phyloP scores from a whole-genome alignment of 1,140 invertebrate genomes.

The Zaprionus davidi region DNA sequence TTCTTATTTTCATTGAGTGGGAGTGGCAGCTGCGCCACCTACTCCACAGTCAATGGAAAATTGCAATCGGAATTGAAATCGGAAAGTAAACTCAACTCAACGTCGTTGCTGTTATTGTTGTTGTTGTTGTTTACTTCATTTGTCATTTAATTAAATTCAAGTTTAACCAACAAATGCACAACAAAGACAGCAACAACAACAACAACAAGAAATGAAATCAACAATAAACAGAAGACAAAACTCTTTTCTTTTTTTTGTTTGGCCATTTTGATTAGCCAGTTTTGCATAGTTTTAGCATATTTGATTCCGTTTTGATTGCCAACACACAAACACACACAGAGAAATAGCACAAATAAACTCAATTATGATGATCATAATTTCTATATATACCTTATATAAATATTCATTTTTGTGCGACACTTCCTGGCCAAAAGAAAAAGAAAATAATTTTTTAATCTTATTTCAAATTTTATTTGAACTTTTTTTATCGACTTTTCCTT shows the following conservation, averaged over 20 bases:
- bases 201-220: slow-evolving; percentile 11
- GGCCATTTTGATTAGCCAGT: slow-evolving; percentile 35
- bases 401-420: slow-evolving; percentile 50
- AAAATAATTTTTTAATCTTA: slow-evolving; percentile 31
- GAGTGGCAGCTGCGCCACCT: neutral
- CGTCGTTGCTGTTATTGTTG: neutral
- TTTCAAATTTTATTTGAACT: slow-evolving; percentile 44
- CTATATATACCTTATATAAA: slow-evolving; percentile 45
- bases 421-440: slow-evolving; percentile 3
- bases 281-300: slow-evolving; percentile 61
- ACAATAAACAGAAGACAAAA: neutral
- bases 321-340: slow-evolving; percentile 6
- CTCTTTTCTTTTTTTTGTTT: slow-evolving; percentile 5
- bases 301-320: slow-evolving; percentile 51
- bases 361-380: slow-evolving; percentile 37
- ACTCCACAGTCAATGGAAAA: slow-evolving; percentile 16
- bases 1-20: neutral
- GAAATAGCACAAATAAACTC: slow-evolving; percentile 44
- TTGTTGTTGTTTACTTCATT: slow-evolving; percentile 46
- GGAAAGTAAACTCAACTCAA: slow-evolving; percentile 5
- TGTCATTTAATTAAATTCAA: slow-evolving; percentile 63
- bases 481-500: slow-evolving; percentile 25
- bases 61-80: slow-evolving; percentile 23
- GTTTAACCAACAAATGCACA: slow-evolving; percentile 39
- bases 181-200: slow-evolving; percentile 18